phyloP scores from a whole-genome alignment of 2,888 invertebrate species.

The Cheilosia scutellata region DNA sequence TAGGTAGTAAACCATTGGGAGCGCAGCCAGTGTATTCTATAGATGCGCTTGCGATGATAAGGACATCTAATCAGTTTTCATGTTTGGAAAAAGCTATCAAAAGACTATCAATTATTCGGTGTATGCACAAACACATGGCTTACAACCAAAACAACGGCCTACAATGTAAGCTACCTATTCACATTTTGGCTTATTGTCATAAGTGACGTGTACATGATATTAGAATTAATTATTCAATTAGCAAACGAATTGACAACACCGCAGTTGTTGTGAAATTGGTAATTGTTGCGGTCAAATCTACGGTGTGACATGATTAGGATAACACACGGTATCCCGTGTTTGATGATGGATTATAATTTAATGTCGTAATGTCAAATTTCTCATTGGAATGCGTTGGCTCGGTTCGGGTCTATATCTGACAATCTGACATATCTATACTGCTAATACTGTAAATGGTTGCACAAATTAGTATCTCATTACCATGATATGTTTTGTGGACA shows the following conservation, averaged over 20 bases:
- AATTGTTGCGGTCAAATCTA: constrained; percentile 63
- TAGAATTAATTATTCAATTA: constrained; percentile 69
- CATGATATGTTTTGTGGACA: constrained; percentile 14
- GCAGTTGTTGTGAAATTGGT: constrained; percentile 56
- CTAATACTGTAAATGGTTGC: constrained; percentile 38
- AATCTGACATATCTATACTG: background rate
- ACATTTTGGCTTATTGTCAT: constrained; percentile 51
- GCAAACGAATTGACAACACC: constrained; percentile 58
- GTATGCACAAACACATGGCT: background rate
- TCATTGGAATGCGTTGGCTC: background rate
- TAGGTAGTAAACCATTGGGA: background rate
- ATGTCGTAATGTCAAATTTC: constrained; percentile 39
- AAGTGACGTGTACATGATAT: constrained; percentile 53
- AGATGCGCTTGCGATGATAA: background rate
- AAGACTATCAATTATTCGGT: constrained; percentile 17
- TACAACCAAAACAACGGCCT: background rate
- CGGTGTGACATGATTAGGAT: constrained; percentile 60
- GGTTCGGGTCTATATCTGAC: constrained; percentile 9
- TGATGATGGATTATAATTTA: constrained; percentile 66
- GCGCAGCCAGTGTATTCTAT: background rate
- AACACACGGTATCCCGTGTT: constrained; percentile 36
- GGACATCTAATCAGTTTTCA: background rate
- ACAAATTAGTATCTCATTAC: constrained; percentile 64
- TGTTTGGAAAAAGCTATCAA: background rate
- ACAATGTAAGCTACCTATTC: constrained; percentile 8